phyloP scores from a whole-genome alignment of 2,113 vertebrate species.

The Eurystomus gularis region DNA sequence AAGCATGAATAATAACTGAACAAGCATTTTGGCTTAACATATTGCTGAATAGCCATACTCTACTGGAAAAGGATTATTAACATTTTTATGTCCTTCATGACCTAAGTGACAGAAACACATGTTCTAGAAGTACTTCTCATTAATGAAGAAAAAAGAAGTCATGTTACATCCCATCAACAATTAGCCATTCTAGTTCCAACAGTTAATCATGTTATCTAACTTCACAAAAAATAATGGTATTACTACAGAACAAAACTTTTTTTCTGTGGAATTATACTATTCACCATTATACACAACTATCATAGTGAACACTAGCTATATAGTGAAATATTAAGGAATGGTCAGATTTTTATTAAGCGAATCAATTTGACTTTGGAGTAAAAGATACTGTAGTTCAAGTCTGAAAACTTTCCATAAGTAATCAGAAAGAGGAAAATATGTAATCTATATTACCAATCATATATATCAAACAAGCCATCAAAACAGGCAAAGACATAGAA shows the following conservation, averaged over 20 bases:
- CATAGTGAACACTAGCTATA: neutral
- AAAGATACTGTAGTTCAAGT: neutral
- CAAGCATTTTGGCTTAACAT: neutral
- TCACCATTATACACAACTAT: neutral
- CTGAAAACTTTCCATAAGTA: neutral
- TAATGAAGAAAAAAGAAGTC: neutral
- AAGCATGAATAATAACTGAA: neutral
- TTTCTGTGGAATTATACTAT: neutral
- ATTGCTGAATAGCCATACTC: neutral
- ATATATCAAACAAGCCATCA: neutral
- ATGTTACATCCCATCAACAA: neutral
- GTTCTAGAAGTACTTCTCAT: neutral
- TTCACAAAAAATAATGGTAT: neutral
- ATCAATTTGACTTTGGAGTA: neutral
- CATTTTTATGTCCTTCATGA: neutral
- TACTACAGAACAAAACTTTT: neutral
- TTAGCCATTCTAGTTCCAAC: neutral
- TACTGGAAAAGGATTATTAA: neutral
- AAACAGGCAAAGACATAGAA: neutral
- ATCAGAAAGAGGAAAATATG: neutral
- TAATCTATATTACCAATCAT: neutral
- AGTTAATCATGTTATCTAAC: neutral
- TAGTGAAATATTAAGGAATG: neutral
- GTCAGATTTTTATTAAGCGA: neutral
- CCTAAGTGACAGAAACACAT: neutral